A percentile compares a stretch with the other conserved stretches of the same genome.
These are phyloP conservation scores for Tiliacea aurago DNA, from an alignment of 2,888 invertebrate genomes.

Conservation along the genomic window DNA sequence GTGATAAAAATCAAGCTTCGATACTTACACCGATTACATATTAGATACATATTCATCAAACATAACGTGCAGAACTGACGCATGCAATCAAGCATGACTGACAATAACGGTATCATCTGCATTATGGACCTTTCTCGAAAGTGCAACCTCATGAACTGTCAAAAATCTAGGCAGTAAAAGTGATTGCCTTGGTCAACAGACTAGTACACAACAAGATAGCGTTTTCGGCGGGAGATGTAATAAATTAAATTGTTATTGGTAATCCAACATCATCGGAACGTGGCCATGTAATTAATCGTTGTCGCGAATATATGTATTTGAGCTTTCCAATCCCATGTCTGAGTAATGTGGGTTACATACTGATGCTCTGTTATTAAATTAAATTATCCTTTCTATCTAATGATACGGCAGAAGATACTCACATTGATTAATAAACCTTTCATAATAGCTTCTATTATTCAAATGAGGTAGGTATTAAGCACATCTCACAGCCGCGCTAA, in stretches of 20 bases:
- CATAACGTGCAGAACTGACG: slow-evolving; percentile 56
- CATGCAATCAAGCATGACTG: slow-evolving; percentile 50
- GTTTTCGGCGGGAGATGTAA: slow-evolving; percentile 53
- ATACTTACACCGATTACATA: slow-evolving; percentile 34
- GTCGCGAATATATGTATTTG: slow-evolving; percentile 45
- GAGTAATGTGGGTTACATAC: slow-evolving; percentile 40
- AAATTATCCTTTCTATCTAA: slow-evolving; percentile 50
- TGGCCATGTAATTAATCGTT: slow-evolving; percentile 65
- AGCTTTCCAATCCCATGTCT: slow-evolving; percentile 60
- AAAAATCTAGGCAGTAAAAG: slow-evolving; percentile 64
- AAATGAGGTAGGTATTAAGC: background rate
- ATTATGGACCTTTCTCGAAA: slow-evolving; percentile 59
- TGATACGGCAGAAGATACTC: slow-evolving; percentile 30
- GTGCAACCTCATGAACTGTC: slow-evolving; percentile 64
- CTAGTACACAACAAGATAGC: slow-evolving; percentile 64
- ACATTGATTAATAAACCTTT: slow-evolving; percentile 46
- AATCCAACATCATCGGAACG: slow-evolving; percentile 63
- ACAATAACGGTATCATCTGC: slow-evolving; percentile 52
- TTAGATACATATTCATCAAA: slow-evolving; percentile 40
- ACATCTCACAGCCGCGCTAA: no score
- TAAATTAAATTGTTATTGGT: slow-evolving; percentile 65
- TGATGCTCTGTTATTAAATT: slow-evolving; percentile 49
- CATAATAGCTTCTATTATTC: background rate
- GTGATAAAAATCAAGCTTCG: slow-evolving; percentile 15
- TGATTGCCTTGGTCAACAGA: slow-evolving; percentile 58